Percentiles rank a stretch among this genome's conserved stretches.
These are phyloP conservation scores for Napeogenes sylphis DNA, from an alignment of 2,888 invertebrate genomes.

Conservation along the genomic window DNA sequence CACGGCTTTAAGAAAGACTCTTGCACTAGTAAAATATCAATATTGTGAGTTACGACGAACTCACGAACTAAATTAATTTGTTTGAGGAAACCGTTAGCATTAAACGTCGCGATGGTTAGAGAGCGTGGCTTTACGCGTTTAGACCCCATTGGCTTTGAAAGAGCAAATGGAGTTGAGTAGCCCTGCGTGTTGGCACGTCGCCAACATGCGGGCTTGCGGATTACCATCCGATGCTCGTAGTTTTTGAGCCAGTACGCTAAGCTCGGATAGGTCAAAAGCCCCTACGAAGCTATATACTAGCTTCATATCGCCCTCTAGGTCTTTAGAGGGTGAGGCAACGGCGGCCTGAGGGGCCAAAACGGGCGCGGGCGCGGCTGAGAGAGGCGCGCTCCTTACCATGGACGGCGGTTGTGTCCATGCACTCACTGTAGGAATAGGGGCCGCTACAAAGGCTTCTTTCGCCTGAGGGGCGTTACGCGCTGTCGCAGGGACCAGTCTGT, in stretches of 20 bases:
- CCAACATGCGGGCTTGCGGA: background rate
- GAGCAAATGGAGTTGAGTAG: too few species aligned
- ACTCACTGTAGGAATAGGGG: background rate
- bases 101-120: too few species aligned
- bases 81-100: too few species aligned
- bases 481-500: background rate
- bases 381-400: too few species aligned
- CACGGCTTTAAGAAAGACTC: slow-evolving; percentile 14
- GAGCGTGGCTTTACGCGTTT: too few species aligned
- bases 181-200: too few species aligned
- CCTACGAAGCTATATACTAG: background rate
- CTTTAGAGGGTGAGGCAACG: too few species aligned
- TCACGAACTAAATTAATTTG: too few species aligned
- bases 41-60: too few species aligned
- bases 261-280: background rate
- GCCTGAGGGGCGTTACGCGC: background rate
- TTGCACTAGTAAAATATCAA: too few species aligned
- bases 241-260: slow-evolving; percentile 15
- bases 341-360: background rate
- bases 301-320: background rate
- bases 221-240: background rate
- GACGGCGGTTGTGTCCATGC: background rate
- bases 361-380: background rate
- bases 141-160: too few species aligned
- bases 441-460: background rate